These are phyloP conservation scores for Pipistrellus kuhlii DNA, from an alignment of 2,797 vertebrate species.

Conservation along the genomic window DNA sequence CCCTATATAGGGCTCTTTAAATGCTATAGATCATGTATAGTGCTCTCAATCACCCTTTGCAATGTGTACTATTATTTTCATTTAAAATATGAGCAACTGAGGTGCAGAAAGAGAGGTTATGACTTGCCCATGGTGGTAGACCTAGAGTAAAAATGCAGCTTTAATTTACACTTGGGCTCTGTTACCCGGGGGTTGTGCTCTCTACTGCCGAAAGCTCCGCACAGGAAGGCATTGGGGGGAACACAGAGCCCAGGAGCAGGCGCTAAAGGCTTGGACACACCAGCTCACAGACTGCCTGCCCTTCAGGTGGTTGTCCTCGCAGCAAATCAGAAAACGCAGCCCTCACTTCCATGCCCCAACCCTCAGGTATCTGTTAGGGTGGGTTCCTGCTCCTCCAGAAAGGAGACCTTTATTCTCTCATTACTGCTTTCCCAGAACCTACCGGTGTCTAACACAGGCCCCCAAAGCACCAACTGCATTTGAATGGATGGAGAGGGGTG, in stretches of 20 bases:
- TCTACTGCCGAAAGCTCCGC: not conserved
- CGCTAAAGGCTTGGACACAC: not conserved
- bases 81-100: not conserved
- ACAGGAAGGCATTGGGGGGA: not conserved
- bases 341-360: not conserved
- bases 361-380: not conserved
- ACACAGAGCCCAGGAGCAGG: not conserved
- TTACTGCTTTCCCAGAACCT: not conserved
- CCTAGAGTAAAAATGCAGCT: not conserved
- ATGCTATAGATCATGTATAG: not conserved
- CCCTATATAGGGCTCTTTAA: not conserved
- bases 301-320: not conserved
- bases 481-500: not conserved
- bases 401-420: not conserved
- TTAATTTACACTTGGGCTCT: not conserved
- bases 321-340: not conserved
- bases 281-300: not conserved
- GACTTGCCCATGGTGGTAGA: not conserved
- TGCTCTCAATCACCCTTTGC: not conserved
- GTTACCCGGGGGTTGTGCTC: not conserved
- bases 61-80: not conserved
- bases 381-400: not conserved
- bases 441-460: not conserved
- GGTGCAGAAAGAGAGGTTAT: not conserved
- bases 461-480: not conserved